Evolutionary conservation across 2,888 invertebrate species (phyloP).

Genomic region (Apoderus coryli): DNA sequence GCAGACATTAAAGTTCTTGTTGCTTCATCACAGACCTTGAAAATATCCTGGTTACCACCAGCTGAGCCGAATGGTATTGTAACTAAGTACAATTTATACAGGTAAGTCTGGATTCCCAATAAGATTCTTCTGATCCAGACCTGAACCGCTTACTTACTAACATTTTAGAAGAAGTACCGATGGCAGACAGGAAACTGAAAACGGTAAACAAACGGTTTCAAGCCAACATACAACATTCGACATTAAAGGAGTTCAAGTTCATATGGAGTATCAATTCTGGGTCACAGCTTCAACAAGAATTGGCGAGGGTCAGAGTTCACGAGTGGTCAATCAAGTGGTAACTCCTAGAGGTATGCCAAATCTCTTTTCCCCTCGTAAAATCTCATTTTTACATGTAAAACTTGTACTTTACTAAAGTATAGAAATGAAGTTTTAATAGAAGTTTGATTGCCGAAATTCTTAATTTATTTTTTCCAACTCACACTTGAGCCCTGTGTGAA

Average conservation of each 20-base stretch:
- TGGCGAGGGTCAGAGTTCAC: conserved; percentile 62
- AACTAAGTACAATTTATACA: conserved; percentile 59
- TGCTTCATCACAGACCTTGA: conserved; percentile 55
- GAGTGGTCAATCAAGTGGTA: conserved; percentile 50
- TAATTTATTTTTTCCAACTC: too few species aligned
- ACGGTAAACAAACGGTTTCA: conserved; percentile 49
- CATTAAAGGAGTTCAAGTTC: conserved; percentile 50
- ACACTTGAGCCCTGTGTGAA: too few species aligned
- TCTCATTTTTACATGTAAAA: too few species aligned
- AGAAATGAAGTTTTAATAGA: too few species aligned
- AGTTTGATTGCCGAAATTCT: too few species aligned
- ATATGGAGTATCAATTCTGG: conserved; percentile 65
- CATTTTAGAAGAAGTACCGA: conserved; percentile 44
- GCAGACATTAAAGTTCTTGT: conserved; percentile 67
- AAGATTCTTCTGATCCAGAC: too few species aligned
- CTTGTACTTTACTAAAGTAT: too few species aligned
- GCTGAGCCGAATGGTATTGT: conserved; percentile 60
- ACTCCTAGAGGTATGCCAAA: conserved; percentile 40
- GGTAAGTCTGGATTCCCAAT: conserved; percentile 7
- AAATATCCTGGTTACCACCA: conserved; percentile 67
- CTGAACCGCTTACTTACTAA: too few species aligned
- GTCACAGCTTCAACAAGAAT: conserved; percentile 63
- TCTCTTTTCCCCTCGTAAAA: neutral
- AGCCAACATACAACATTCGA: conserved; percentile 50
- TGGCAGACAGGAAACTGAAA: conserved; percentile 52